phyloP scores from a whole-genome alignment of 2,797 vertebrate species.

The Anas acuta region DNA sequence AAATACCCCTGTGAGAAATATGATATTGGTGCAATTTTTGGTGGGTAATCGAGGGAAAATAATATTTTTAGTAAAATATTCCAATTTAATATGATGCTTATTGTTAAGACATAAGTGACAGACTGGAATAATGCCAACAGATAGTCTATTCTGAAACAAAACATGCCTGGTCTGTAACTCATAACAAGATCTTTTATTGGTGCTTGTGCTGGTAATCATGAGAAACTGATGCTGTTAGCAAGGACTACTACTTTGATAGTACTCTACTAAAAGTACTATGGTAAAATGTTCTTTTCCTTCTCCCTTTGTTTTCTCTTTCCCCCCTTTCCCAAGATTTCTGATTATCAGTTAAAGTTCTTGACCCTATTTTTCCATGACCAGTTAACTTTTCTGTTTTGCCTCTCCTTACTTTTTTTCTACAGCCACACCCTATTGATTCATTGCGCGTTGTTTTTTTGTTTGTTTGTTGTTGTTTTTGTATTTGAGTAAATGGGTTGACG shows the following conservation, averaged over 20 bases:
- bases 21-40: not conserved
- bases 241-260: not conserved
- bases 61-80: not conserved
- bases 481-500: not conserved
- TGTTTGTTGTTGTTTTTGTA: not conserved
- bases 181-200: not conserved
- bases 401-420: not conserved
- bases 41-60: not conserved
- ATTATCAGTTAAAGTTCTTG: not conserved
- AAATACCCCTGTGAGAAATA: not conserved
- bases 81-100: not conserved
- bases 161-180: not conserved
- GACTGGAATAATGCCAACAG: not conserved
- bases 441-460: not conserved
- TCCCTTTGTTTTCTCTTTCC: not conserved
- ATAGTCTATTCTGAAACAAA: not conserved
- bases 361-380: not conserved
- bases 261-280: not conserved
- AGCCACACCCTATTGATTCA: not conserved
- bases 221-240: not conserved
- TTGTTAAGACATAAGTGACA: rapidly evolving
- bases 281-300: not conserved
- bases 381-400: not conserved
- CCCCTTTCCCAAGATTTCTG: not conserved
- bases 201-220: not conserved